Evolutionary conservation across 2,113 vertebrate species (phyloP).

Genomic region (Paradisaea rubra): DNA sequence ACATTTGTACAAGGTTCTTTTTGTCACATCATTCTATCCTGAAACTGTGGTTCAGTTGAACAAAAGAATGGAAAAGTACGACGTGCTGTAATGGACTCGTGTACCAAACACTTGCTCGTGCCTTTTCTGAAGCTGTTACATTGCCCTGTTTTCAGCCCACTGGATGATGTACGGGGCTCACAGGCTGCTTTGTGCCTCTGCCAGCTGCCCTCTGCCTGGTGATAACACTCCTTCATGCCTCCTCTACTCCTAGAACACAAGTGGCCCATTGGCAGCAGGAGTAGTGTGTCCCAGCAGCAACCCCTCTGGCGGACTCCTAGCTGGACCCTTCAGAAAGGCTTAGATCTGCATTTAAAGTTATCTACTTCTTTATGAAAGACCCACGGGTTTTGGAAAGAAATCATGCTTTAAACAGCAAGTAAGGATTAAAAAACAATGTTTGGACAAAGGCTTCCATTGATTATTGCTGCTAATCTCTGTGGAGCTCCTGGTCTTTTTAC

Average conservation of each 20-base stretch:
- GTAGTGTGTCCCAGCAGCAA: not conserved
- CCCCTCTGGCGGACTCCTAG: not conserved
- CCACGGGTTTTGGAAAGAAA: not conserved
- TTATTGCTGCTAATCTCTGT: not conserved
- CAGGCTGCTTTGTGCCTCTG: not conserved
- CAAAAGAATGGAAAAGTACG: not conserved
- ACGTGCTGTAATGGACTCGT: not conserved
- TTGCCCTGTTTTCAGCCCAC: not conserved
- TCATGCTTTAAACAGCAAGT: not conserved
- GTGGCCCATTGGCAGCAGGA: not conserved
- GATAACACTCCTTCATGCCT: not conserved
- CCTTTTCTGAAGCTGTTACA: not conserved
- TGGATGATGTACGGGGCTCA: not conserved
- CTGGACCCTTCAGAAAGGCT: not conserved
- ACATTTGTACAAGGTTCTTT: slow-evolving; percentile 15
- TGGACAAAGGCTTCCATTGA: not conserved
- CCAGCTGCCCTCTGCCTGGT: not conserved
- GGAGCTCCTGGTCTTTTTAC: not conserved
- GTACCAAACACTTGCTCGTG: not conserved
- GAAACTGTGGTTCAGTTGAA: slow-evolving; percentile 19
- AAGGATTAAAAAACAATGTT: not conserved
- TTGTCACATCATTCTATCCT: slow-evolving; percentile 15
- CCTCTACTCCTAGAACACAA: not conserved
- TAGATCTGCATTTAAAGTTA: not conserved
- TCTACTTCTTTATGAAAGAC: not conserved